phyloP scores from a whole-genome alignment of 2,888 invertebrate species.

The Parnassius apollo region DNA sequence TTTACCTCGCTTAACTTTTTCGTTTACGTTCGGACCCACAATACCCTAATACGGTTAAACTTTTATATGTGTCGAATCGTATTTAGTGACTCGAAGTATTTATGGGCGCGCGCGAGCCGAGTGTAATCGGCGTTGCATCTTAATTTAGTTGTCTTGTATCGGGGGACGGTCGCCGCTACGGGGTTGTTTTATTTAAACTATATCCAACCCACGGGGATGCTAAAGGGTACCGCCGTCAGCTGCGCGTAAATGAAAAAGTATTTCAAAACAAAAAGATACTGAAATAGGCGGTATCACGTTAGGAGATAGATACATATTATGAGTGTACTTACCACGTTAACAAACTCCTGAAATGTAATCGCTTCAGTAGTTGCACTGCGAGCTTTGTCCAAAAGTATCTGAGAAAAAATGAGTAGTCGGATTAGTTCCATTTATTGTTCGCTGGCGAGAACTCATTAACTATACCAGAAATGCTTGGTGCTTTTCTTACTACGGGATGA shows the following conservation, averaged over 20 bases:
- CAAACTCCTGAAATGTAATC: slow-evolving; percentile 96
- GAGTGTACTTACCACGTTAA: slow-evolving; percentile 91
- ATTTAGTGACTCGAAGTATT: slow-evolving; percentile 46
- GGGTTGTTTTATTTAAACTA: slow-evolving; percentile 42
- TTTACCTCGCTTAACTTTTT: slow-evolving; percentile 44
- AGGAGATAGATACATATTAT: neutral
- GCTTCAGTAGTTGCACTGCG: slow-evolving; percentile 86
- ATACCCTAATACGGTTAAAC: slow-evolving; percentile 33
- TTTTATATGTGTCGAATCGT: slow-evolving; percentile 33
- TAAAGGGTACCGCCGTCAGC: slow-evolving; percentile 44
- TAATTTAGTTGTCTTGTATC: slow-evolving; percentile 79
- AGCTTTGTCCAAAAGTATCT: slow-evolving; percentile 86
- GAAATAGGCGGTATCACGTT: too few relatives aligned
- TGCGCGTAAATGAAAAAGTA: slow-evolving; percentile 12
- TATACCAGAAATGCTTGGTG: too few relatives aligned
- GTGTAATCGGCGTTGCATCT: slow-evolving; percentile 77
- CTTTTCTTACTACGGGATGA: too few relatives aligned
- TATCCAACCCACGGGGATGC: slow-evolving; percentile 57
- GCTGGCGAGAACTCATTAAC: neutral
- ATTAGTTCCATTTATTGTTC: neutral
- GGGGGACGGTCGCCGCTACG: slow-evolving; percentile 58
- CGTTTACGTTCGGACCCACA: slow-evolving; percentile 50
- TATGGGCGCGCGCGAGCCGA: slow-evolving; percentile 49
- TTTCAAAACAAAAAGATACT: neutral
- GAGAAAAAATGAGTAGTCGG: slow-evolving; percentile 30